Base-by-base conservation (phyloP, 1,140 invertebrate genomes). In the Berghia stephanieae region DNA sequence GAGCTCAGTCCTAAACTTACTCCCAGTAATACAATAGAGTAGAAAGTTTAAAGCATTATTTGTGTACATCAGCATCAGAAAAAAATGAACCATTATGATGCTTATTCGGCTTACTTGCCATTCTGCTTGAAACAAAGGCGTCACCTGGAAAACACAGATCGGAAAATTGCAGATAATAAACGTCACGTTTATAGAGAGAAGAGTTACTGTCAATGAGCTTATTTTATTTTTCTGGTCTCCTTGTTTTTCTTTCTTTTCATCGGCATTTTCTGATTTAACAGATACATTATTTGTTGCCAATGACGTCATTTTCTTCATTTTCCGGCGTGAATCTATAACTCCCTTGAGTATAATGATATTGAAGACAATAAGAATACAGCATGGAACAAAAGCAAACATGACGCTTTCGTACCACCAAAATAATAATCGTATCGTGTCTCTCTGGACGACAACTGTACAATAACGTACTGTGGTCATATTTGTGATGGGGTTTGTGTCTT, bases 21-120 rank as follows among this genome's bases (percentile, higher is more conserved):
- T 34, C 3, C 82, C 82, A 24, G 69, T 75, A 34, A 79, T 24
- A 46, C 78, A 81, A 68, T 83, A 83, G 44, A 83, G 70, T 24
- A 81, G 1, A 38, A 83, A 83, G 75, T 83, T 83, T 38, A 81
- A 46, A 52, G 77, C 77, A 63, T 83, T 80, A 55, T 83, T 83
- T 24, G 75, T 78, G 69, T 78, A 81, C 81, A 82, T 82, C 36
- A 82, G 66, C 18, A 42, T 49, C 5, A 71, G 38, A 18, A 71
- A 24, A 34, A 49, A n/a, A 5, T 24, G 24, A 27, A 31, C 43
- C 1, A 71, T 71, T 3, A 13, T 10, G n/a, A 46, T 44, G 21
- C 42, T 44, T 3, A 27, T 1, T 34, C 2, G 10, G n/a, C 40
- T 10, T 27, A 71, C 21, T 24, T 44, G 16, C 42, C 38, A 2